These are phyloP conservation scores for Craniophora ligustri DNA, from an alignment of 2,888 invertebrate species.

Conservation along the genomic window DNA sequence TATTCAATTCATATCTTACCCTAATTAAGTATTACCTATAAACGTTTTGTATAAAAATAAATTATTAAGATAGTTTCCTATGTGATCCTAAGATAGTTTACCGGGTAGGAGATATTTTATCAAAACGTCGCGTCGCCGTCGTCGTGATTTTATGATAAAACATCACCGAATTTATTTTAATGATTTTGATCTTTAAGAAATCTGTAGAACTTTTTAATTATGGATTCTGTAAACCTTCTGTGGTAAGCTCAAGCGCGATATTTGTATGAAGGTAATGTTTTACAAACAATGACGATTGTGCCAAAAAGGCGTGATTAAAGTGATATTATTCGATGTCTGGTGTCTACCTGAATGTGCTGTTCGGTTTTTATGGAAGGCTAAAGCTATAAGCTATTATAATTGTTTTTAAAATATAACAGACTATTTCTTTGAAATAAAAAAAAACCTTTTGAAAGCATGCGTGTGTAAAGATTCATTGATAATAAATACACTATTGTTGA, in stretches of 20 bases:
- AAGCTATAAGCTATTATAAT: slow-evolving; percentile 3
- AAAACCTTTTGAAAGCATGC: too few species aligned
- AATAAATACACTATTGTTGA: slow-evolving; percentile 17
- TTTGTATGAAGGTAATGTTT: slow-evolving; percentile 1
- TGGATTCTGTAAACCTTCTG: slow-evolving; percentile 1
- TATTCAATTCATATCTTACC: slow-evolving; percentile 34
- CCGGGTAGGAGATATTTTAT: neutral
- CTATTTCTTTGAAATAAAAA: slow-evolving; percentile 30
- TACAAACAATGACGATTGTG: slow-evolving; percentile 8
- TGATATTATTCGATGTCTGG: neutral
- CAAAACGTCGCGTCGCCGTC: neutral
- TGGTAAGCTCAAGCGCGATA: slow-evolving; percentile 10
- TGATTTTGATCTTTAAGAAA: neutral
- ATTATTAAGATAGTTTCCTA: slow-evolving; percentile 8
- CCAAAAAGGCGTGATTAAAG: slow-evolving; percentile 22
- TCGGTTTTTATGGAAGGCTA: slow-evolving; percentile 30
- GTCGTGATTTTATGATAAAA: slow-evolving; percentile 9
- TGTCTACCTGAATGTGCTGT: neutral
- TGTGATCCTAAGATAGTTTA: slow-evolving; percentile 21
- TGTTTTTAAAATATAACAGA: slow-evolving; percentile 9
- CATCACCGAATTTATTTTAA: slow-evolving; percentile 3
- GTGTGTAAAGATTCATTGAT: slow-evolving; percentile 18
- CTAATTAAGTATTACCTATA: slow-evolving; percentile 34
- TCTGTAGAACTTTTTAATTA: slow-evolving; percentile 19
- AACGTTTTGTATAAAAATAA: slow-evolving; percentile 17